Evolutionary conservation across 2,113 vertebrate species (phyloP), one percentile per base, ranked within the genome.

Genomic region (Melanocharis versteri): DNA sequence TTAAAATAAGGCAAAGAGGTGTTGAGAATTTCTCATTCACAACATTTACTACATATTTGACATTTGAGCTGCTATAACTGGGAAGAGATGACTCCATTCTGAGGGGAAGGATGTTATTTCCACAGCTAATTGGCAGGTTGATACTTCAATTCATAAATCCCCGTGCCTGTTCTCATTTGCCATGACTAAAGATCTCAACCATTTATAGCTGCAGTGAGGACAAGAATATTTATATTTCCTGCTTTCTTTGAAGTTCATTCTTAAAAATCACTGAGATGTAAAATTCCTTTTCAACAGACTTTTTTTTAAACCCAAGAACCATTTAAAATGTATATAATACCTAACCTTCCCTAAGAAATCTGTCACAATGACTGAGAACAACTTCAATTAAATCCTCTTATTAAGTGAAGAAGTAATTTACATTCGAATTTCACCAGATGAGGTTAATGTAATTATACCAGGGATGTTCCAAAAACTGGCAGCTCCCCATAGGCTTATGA

Each of bases 41-140:
- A 97, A 95, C 97, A 96, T 97, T 97, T 98, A 97, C 96, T 97
- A 96, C 91, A 72, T 94, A 95, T 98, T 96, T 98, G 98, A 98
- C 98, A 98, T 98, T 97, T 97, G 94, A 96, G 97, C 89, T 94
- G 87, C 86, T 97, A 69, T 95, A 93, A 94, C 95, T 95, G 96
- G 97, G 91, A 97, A 97, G 92, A 92, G 94, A 95, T 96, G 95
- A 97, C 96, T 97, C 96, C 90, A 96, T 97, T 97, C 97, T 94
- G 76, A 96, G 97, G 97, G 95, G 96, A 97, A 93, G 94, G 97
- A 97, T 96, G 94, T 93, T 96, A 96, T 98, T 98, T 98, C 97
- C 77, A 5, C 77, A 91, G 93, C 96, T 98, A 98, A 98, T 98
- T 98, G 97, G 96, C 94, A 97, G 96, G 73, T 91, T 98, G 97